A percentile compares a stretch with the other conserved stretches of the same genome.
Conservation (phyloP, 2,113 vertebrate species). For the Cyprinodon variegatus region DNA sequence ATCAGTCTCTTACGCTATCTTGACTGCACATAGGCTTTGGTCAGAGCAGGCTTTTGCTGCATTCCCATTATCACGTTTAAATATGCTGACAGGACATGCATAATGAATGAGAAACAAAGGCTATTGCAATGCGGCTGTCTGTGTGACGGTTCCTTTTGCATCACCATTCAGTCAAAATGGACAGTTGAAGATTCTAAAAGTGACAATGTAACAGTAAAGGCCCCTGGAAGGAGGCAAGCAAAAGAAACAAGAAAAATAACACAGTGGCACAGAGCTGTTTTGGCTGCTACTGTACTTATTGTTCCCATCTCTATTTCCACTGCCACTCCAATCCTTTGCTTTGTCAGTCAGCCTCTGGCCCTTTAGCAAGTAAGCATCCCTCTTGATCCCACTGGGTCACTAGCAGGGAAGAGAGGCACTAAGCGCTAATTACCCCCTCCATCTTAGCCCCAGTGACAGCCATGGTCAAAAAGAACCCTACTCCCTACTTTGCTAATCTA, state of each 20-base stretch:
- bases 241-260: constrained; percentile 29
- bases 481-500: constrained; percentile 52
- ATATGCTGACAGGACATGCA: constrained; percentile 67
- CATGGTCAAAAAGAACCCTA: constrained; percentile 46
- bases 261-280: constrained; percentile 37
- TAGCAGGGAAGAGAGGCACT: constrained; percentile 61
- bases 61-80: constrained; percentile 57
- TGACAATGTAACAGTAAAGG: constrained; percentile 50
- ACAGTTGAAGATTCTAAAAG: constrained; percentile 58
- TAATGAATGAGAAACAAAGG: constrained; percentile 65
- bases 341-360: constrained; percentile 56
- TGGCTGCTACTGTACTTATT: constrained; percentile 50
- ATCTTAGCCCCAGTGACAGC: constrained; percentile 54
- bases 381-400: constrained; percentile 48
- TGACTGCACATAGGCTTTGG: constrained; percentile 33
- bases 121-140: constrained; percentile 49
- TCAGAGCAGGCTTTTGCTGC: constrained; percentile 43
- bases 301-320: constrained; percentile 34
- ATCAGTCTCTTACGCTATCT: constrained; percentile 39
- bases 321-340: constrained; percentile 37
- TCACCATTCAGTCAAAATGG: constrained; percentile 56
- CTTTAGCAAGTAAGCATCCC: constrained; percentile 47
- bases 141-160: constrained; percentile 43
- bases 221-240: constrained; percentile 15
- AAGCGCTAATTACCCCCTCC: constrained; percentile 69